Evolutionary conservation across 2,888 invertebrate genomes (phyloP), one percentile per base, ranked within the genome.

Genomic region (Galeruca laticollis): DNA sequence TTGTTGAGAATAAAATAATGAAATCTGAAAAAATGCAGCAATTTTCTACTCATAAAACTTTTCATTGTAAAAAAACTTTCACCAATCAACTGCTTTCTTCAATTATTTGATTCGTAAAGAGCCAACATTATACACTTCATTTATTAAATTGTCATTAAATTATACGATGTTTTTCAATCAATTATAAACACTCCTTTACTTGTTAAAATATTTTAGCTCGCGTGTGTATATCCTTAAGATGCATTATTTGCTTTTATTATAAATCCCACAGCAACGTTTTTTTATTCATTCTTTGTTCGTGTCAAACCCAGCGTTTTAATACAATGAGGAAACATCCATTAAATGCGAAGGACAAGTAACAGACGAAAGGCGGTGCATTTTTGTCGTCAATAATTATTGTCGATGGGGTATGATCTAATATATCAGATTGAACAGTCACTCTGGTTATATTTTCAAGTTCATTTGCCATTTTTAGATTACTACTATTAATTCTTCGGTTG

Each of bases 341-440:
- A 49, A 20, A 49, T 49, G 49, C 49, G 49, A 49, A 49, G 49
- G 49, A 49, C 49, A 49, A 49, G 15, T 49, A 15, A 20, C 20
- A 40, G 15, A 49, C n/a, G 20, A 49, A 49, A 49, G 49, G 49
- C 15, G 49, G 13, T 49, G 49, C 18, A 49, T 49, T 49, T 49
- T 49, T 49, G 18, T 49, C 20, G 10, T n/a, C 10, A 15, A 49
- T 49, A 40, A 40, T 40, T 40, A n/a, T n/a, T n/a, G n/a, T n/a
- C 11, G 11, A 40, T 49, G 15, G 8, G 49, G 18, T 20, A 49
- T 49, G 49, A 49, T 49, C 49, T 20, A 49, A 35, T 35, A 35
- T 10, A 35, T 35, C 35, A 10, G 11, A 35, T 35, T 2, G 11
- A 8, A n/a, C n/a, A 26, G 26, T 26, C 26, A 26, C 3, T 26